Conservation (phyloP, 2,888 invertebrate genomes). For the Drosophila affinis region DNA sequence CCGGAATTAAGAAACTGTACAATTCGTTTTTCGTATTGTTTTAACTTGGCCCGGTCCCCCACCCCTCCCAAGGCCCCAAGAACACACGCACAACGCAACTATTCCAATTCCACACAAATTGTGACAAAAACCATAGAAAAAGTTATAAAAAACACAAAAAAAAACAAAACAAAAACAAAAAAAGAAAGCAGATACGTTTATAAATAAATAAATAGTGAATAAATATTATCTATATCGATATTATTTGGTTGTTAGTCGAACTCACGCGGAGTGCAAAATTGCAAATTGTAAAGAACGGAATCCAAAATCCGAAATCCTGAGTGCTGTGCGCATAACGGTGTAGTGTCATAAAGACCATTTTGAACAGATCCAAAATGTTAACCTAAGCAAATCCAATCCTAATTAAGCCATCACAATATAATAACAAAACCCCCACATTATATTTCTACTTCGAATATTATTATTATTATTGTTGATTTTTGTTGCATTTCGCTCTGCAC, state of each 20-base stretch:
- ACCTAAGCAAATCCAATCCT: slow-evolving; percentile 38
- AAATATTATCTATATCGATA: slow-evolving; percentile 62
- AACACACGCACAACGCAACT: slow-evolving; percentile 69
- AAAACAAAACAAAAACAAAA: not conserved
- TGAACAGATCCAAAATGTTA: slow-evolving; percentile 59
- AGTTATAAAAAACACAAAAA: slow-evolving; percentile 32
- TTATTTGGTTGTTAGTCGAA: slow-evolving; percentile 79
- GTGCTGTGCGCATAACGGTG: slow-evolving; percentile 41
- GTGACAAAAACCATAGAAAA: slow-evolving; percentile 44
- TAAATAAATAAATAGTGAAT: slow-evolving; percentile 38
- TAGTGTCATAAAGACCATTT: slow-evolving; percentile 46
- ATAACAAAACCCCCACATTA: slow-evolving; percentile 27
- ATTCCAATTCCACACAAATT: slow-evolving; percentile 52
- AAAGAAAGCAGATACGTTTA: slow-evolving; percentile 9
- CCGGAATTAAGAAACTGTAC: slow-evolving; percentile 93
- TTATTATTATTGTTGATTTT: slow-evolving; percentile 31
- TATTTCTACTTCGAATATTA: slow-evolving; percentile 60
- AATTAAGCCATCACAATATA: slow-evolving; percentile 39
- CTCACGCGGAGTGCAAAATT: slow-evolving; percentile 37
- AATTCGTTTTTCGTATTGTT: slow-evolving; percentile 94
- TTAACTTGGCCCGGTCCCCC: slow-evolving; percentile 85
- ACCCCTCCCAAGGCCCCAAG: slow-evolving; percentile 38
- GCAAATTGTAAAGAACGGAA: slow-evolving; percentile 8
- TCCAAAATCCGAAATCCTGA: slow-evolving; percentile 1
- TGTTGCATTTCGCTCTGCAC: slow-evolving; percentile 32